A percentile compares a stretch with the other conserved stretches of the same genome.
Evolutionary conservation across 2,113 vertebrate genomes (phyloP).

Genomic region (Clarias magur): DNA sequence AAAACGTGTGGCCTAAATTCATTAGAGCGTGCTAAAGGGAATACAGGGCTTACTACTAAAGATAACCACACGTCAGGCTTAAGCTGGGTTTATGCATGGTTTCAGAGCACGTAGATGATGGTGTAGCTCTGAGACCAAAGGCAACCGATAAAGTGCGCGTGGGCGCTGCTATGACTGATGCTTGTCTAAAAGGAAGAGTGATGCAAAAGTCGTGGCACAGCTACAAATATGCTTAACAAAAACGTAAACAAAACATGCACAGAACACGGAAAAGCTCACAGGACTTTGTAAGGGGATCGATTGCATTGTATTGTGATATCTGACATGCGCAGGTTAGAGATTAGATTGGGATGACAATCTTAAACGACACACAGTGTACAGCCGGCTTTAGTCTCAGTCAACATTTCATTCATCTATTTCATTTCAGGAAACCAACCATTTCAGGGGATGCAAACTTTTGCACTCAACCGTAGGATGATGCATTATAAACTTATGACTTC

Average conservation of each 20-base stretch:
- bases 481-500: neutral
- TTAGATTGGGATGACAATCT: neutral
- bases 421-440: too few relatives aligned
- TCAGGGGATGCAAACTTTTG: neutral
- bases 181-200: neutral
- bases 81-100: neutral
- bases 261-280: neutral
- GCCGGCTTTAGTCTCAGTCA: neutral
- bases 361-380: neutral
- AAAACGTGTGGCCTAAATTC: neutral
- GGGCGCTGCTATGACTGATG: neutral
- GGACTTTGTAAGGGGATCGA: neutral
- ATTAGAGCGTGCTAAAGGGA: neutral
- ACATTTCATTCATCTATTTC: too few relatives aligned
- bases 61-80: neutral
- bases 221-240: neutral
- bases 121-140: neutral
- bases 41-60: neutral
- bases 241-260: too few relatives aligned
- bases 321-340: neutral
- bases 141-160: too few relatives aligned
- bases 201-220: too few relatives aligned
- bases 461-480: neutral
- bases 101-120: neutral
- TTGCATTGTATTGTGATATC: neutral